phyloP scores from a whole-genome alignment of 2,888 invertebrate genomes.

The Cistogaster globosa region DNA sequence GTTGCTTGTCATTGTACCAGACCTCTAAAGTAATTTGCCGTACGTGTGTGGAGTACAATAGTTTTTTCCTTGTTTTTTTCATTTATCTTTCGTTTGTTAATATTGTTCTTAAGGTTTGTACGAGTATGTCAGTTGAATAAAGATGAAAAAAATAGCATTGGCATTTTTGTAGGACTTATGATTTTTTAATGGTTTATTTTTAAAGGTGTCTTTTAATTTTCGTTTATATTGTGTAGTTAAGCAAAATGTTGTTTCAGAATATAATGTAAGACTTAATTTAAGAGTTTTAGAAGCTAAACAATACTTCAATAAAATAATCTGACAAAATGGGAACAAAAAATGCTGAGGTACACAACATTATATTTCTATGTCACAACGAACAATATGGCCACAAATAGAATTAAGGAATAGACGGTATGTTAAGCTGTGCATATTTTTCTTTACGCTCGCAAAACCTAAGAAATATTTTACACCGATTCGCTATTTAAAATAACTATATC shows the following conservation, averaged over 20 bases:
- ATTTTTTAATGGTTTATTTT: constrained; percentile 53
- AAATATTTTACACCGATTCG: too few species aligned
- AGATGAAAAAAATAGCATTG: constrained; percentile 33
- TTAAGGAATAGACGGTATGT: too few species aligned
- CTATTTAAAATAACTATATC: too few species aligned
- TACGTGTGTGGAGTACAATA: constrained; percentile 67
- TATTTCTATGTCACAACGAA: too few species aligned
- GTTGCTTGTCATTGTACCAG: constrained; percentile 82
- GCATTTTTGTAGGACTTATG: constrained; percentile 54
- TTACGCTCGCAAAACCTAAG: too few species aligned
- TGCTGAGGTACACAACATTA: too few species aligned
- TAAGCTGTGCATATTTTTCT: too few species aligned
- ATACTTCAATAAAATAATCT: background rate
- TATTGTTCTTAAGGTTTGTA: constrained; percentile 48
- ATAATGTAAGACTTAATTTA: constrained; percentile 45
- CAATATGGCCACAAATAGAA: too few species aligned
- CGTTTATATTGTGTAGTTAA: constrained; percentile 6
- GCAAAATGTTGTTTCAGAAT: background rate
- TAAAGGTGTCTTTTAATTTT: constrained; percentile 35
- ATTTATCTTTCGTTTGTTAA: constrained; percentile 53
- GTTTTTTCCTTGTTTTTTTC: constrained; percentile 31
- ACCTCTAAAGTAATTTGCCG: constrained; percentile 75
- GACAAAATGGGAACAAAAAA: background rate
- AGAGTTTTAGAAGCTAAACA: constrained; percentile 14
- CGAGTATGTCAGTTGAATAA: background rate